phyloP scores from a whole-genome alignment of 2,113 vertebrate genomes.

The Ophiodon elongatus region DNA sequence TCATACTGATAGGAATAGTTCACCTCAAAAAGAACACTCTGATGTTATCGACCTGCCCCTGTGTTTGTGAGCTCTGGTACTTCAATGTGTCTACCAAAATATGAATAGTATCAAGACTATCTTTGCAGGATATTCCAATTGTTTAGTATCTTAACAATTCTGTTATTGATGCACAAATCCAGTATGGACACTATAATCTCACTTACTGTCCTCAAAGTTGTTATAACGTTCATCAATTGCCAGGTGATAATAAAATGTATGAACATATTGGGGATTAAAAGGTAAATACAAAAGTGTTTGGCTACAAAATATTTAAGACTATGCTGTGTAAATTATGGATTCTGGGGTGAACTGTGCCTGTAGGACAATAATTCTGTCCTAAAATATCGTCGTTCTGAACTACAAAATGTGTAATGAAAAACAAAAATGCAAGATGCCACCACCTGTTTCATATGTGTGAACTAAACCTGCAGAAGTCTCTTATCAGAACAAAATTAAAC shows the following conservation, averaged over 20 bases:
- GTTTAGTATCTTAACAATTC: not conserved
- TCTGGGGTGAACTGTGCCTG: conserved; percentile 36
- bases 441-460: conserved; percentile 25
- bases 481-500: conserved; percentile 12
- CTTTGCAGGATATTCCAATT: not conserved
- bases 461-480: not conserved
- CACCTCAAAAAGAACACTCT: not conserved
- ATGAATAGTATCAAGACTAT: not conserved
- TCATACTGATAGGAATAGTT: conserved; percentile 30
- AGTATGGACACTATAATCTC: not conserved
- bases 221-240: not conserved
- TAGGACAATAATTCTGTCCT: not conserved
- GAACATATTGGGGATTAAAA: not conserved
- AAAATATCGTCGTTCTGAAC: conserved; percentile 13
- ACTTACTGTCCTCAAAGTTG: not conserved
- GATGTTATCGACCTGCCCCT: not conserved
- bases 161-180: not conserved
- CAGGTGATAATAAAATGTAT: not conserved
- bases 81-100: not conserved
- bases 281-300: not conserved
- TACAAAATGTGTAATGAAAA: conserved; percentile 7
- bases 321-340: not conserved
- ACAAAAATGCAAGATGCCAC: not conserved
- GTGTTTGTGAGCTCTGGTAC: not conserved
- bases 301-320: not conserved